phyloP scores from a whole-genome alignment of 2,888 invertebrate species.

The Eilema depressum region DNA sequence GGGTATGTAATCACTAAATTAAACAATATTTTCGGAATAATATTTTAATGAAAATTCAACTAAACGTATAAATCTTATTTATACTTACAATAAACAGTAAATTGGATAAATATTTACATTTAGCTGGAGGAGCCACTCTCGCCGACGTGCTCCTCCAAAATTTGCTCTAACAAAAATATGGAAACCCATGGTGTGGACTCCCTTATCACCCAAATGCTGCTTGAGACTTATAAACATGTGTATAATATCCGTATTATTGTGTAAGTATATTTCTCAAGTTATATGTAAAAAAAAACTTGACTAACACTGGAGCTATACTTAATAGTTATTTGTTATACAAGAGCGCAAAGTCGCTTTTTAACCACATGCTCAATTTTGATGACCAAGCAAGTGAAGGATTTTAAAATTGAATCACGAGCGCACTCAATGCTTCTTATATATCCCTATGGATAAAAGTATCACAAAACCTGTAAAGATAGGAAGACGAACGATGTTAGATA shows the following conservation, averaged over 20 bases:
- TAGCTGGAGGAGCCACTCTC: conserved; percentile 62
- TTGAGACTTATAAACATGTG: conserved; percentile 39
- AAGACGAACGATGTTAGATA: neutral
- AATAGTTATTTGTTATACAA: too few species aligned
- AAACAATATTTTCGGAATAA: conserved; percentile 60
- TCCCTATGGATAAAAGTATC: neutral
- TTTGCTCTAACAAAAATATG: conserved; percentile 84
- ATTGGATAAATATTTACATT: conserved; percentile 82
- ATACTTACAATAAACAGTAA: conserved; percentile 85
- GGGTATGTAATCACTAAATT: conserved; percentile 30
- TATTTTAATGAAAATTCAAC: conserved; percentile 87
- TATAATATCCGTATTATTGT: conserved; percentile 9
- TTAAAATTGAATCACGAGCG: too few species aligned
- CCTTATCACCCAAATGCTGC: conserved; percentile 58
- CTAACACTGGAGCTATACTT: neutral
- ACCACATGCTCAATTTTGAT: too few species aligned
- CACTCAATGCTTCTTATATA: too few species aligned
- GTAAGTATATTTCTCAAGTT: neutral
- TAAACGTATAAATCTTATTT: conserved; percentile 87
- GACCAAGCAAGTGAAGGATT: too few species aligned
- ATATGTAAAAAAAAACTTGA: neutral
- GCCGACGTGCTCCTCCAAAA: conserved; percentile 68
- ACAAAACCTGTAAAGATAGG: neutral
- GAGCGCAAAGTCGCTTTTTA: too few species aligned
- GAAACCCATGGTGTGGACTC: conserved; percentile 55